These are phyloP conservation scores for Bombus haemorrhoidalis DNA, from an alignment of 1,140 invertebrate genomes.

Conservation along the genomic window DNA sequence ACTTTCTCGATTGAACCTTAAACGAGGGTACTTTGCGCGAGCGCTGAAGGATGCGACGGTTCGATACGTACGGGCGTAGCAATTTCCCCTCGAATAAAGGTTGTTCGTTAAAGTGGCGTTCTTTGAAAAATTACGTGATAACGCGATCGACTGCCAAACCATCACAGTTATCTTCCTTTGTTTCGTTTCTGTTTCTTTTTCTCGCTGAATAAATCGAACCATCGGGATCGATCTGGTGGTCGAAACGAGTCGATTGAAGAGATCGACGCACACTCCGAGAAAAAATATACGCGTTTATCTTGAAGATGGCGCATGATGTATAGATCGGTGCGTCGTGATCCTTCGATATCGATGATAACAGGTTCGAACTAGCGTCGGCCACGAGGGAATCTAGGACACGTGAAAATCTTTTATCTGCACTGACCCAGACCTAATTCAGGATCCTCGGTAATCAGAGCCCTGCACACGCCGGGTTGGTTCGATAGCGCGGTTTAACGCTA, in stretches of 20 bases:
- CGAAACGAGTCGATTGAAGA: background rate
- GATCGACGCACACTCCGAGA: background rate
- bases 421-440: conserved; percentile 49
- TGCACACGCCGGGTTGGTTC: background rate
- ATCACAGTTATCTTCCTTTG: no score
- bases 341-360: conserved; percentile 23
- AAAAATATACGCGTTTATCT: background rate
- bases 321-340: background rate
- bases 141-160: background rate
- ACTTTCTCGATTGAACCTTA: conserved; percentile 21
- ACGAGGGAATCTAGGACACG: conserved; percentile 34
- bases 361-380: background rate
- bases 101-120: background rate
- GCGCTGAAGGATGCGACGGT: conserved; percentile 13
- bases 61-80: conserved; percentile 24
- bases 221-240: background rate
- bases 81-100: conserved; percentile 23
- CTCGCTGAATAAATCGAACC: no score
- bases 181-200: background rate
- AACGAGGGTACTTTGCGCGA: conserved; percentile 25
- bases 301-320: background rate
- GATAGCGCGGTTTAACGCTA: conserved; percentile 25
- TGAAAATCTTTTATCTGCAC: conserved; percentile 52
- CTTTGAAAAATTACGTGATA: conserved; percentile 2
- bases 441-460: conserved; percentile 33